Conservation (phyloP, 2,888 invertebrate genomes). For the Coremacera marginata region DNA sequence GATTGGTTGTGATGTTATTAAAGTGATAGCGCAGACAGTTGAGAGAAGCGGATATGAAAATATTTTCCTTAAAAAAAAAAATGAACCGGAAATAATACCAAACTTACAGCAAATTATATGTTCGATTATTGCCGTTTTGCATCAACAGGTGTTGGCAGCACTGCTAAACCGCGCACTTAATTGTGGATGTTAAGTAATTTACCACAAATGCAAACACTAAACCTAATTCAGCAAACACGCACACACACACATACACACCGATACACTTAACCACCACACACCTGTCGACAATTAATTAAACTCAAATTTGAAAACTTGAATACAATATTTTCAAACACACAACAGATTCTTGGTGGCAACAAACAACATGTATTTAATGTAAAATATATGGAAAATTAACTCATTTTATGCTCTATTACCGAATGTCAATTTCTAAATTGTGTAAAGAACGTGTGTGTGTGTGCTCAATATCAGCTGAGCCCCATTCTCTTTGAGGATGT, state of each 20-base stretch:
- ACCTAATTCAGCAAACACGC: neutral
- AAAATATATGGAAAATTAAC: conserved; percentile 32
- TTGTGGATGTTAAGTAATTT: conserved; percentile 4
- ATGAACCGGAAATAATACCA: neutral
- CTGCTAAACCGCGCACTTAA: neutral
- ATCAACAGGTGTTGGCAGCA: neutral
- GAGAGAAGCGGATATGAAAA: neutral
- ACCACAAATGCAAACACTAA: conserved; percentile 10
- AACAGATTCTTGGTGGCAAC: neutral
- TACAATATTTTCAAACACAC: neutral
- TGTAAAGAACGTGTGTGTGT: neutral
- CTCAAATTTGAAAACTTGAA: neutral
- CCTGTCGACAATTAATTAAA: conserved; percentile 3
- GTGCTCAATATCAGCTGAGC: neutral
- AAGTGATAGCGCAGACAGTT: neutral
- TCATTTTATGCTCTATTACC: conserved; percentile 40
- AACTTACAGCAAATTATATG: neutral
- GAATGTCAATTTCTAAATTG: conserved; percentile 35
- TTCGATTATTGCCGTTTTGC: neutral
- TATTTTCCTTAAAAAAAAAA: neutral
- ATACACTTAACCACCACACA: neutral
- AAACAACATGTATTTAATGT: conserved; percentile 3
- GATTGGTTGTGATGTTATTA: conserved; percentile 56
- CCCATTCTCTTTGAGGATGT: neutral
- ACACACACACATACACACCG: neutral